Conservation (phyloP, 2,888 invertebrate species). For the Melanargia galathea region DNA sequence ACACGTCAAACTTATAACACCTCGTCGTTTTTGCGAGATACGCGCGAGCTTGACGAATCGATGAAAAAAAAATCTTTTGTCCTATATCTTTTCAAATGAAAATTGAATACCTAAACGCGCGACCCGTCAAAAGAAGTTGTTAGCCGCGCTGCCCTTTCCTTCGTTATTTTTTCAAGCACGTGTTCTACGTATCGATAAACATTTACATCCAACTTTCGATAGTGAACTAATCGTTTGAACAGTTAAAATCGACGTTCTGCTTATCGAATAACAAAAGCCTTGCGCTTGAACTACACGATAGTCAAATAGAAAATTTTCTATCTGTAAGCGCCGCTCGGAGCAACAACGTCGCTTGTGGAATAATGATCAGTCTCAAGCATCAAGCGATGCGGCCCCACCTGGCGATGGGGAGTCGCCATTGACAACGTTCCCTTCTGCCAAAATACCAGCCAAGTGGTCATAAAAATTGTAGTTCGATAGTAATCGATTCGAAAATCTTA, state of each 20-base stretch:
- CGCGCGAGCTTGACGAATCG: no score
- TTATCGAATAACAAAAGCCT: conserved; percentile 50
- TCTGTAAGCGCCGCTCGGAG: conserved; percentile 63
- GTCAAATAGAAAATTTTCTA: conserved; percentile 61
- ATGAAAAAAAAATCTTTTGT: no score
- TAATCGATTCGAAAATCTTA: neutral
- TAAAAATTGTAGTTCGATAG: neutral
- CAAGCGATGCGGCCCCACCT: neutral
- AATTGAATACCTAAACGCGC: no score
- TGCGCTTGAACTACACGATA: conserved; percentile 47
- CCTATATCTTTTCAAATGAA: no score
- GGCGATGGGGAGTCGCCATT: neutral
- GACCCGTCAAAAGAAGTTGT: no score
- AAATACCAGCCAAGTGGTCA: conserved; percentile 8
- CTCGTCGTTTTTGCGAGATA: no score
- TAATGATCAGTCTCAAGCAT: conserved; percentile 55
- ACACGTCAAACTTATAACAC: no score
- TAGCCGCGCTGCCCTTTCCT: no score
- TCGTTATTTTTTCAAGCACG: neutral
- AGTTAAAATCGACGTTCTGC: conserved; percentile 44
- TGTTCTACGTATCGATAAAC: neutral
- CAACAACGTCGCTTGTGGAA: conserved; percentile 52
- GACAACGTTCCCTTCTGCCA: neutral
- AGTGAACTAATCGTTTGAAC: conserved; percentile 41
- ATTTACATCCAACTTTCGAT: conserved; percentile 37